A percentile compares a stretch with the other conserved stretches of the same genome.
Conservation (phyloP, 2,113 vertebrate genomes). For the Archocentrus centrarchus region DNA sequence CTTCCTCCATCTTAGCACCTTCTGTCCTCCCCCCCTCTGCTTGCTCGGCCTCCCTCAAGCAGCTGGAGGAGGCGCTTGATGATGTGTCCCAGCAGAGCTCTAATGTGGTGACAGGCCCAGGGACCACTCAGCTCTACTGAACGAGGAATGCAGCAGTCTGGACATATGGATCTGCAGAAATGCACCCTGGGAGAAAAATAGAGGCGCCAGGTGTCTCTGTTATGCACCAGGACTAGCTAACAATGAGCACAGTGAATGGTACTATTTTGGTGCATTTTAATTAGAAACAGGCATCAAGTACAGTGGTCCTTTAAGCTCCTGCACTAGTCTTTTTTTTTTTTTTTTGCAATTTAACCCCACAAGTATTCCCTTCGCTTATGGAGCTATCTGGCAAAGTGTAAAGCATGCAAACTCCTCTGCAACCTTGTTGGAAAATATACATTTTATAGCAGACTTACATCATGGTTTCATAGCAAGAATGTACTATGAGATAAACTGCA, state of each 20-base stretch:
- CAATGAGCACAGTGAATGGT: slow-evolving; percentile 25
- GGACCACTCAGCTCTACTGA: slow-evolving; percentile 60
- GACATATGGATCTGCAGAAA: slow-evolving; percentile 58
- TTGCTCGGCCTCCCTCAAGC: slow-evolving; percentile 49
- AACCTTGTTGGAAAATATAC: slow-evolving; percentile 66
- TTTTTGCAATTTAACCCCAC: not conserved
- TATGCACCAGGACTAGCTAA: slow-evolving; percentile 26
- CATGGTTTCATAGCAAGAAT: slow-evolving; percentile 69
- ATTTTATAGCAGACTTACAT: slow-evolving; percentile 73
- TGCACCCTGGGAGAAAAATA: slow-evolving; percentile 59
- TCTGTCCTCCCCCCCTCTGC: slow-evolving; percentile 13
- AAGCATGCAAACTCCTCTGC: slow-evolving; percentile 39
- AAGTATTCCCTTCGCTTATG: not conserved
- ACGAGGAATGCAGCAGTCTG: slow-evolving; percentile 49
- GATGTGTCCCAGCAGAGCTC: slow-evolving; percentile 76
- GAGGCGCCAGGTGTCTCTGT: slow-evolving; percentile 54
- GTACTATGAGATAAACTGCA: slow-evolving; percentile 69
- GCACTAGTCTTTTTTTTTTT: not conserved
- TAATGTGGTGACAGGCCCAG: slow-evolving; percentile 73
- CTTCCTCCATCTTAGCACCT: slow-evolving; percentile 43
- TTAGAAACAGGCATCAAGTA: slow-evolving; percentile 45
- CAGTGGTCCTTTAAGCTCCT: slow-evolving; percentile 13
- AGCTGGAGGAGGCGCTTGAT: slow-evolving; percentile 73
- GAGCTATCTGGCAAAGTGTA: slow-evolving; percentile 52
- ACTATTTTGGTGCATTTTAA: slow-evolving; percentile 41